Conservation (phyloP, 64 coral and sea anemone species). For the Astreopora myriophthalma region DNA sequence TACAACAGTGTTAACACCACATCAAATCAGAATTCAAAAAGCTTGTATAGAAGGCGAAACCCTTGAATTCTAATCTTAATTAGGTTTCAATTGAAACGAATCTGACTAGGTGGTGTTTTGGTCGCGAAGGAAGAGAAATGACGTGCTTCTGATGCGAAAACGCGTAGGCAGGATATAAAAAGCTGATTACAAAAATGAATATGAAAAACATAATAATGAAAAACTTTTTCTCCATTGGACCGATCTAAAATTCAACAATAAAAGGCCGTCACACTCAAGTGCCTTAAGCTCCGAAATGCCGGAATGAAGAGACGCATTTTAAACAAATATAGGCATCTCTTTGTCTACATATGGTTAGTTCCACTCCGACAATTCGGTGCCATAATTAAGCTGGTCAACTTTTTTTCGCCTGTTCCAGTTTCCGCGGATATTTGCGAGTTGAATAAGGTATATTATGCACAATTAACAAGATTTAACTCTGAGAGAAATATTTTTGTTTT, state of each 20-base stretch:
- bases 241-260: background rate
- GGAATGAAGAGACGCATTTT: constrained; percentile 19
- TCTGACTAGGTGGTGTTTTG: background rate
- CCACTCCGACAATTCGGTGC: constrained; percentile 16
- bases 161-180: background rate
- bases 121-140: background rate
- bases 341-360: background rate
- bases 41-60: background rate
- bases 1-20: background rate
- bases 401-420: background rate
- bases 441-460: background rate
- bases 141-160: background rate
- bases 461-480: background rate
- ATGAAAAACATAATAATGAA: constrained; percentile 35
- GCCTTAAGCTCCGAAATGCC: constrained; percentile 16
- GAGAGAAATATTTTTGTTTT: background rate
- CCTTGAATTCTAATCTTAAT: background rate
- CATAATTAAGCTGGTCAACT: constrained; percentile 4
- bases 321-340: constrained; percentile 21
- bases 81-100: background rate
- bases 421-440: constrained; percentile 10
- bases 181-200: background rate
- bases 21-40: background rate
- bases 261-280: constrained; percentile 15
- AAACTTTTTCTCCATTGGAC: background rate